A percentile compares a stretch with the other conserved stretches of the same genome.
Conservation (phyloP, 2,888 invertebrate genomes). For the Xestobium rufovillosum region DNA sequence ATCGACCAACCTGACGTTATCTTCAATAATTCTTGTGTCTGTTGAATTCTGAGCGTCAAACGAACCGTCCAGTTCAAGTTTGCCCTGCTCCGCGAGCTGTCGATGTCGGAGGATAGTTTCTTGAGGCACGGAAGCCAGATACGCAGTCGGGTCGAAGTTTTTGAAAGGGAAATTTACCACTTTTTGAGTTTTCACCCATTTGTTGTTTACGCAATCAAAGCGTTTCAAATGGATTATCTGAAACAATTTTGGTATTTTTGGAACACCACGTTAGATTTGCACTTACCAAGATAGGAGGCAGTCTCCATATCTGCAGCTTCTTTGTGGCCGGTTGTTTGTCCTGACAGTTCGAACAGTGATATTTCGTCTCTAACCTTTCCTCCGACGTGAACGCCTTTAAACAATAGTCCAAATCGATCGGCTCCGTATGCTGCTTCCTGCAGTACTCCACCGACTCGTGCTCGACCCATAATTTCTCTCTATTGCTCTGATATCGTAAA, state of each 20-base stretch:
- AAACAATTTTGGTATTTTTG: conserved; percentile 15
- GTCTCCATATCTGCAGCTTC: conserved; percentile 84
- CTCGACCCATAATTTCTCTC: conserved; percentile 59
- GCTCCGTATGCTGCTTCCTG: conserved; percentile 67
- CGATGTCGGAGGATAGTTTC: conserved; percentile 63
- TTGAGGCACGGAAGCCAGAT: conserved; percentile 73
- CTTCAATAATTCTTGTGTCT: conserved; percentile 28
- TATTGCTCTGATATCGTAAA: conserved; percentile 55
- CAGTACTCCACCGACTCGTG: conserved; percentile 66
- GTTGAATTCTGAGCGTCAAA: conserved; percentile 5
- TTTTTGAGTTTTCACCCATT: conserved; percentile 93
- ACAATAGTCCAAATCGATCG: conserved; percentile 78
- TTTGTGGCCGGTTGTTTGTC: conserved; percentile 79
- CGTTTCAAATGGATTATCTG: conserved; percentile 89
- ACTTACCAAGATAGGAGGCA: conserved; percentile 78
- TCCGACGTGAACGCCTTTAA: conserved; percentile 81
- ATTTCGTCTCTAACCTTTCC: conserved; percentile 78
- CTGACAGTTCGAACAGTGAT: conserved; percentile 79
- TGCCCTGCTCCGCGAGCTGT: conserved; percentile 47
- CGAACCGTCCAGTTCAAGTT: conserved; percentile 18
- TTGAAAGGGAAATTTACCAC: conserved; percentile 83
- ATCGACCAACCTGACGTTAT: conserved; percentile 17
- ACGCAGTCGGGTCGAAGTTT: conserved; percentile 80
- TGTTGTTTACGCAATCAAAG: conserved; percentile 82
- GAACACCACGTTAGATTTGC: background rate